Evolutionary conservation across 1,140 invertebrate species (phyloP), one percentile per base, ranked within the genome.

Genomic region (Cotesia glomerata): DNA sequence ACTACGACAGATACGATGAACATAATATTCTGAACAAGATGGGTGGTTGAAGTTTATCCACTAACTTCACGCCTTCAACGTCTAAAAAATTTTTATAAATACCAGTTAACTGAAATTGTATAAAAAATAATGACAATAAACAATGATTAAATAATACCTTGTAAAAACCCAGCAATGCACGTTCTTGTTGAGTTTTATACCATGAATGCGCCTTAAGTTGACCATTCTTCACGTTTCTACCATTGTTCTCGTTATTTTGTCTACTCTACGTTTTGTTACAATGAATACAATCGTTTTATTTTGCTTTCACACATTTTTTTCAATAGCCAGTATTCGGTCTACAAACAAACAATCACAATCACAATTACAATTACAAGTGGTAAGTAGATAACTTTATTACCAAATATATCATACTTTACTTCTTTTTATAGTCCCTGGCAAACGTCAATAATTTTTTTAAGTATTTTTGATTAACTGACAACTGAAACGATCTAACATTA

Each of bases 11-110:
- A 99, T 99, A 73, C 98, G 92, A 88, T 99, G 98, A 51, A 99
- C 97, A 87, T 99, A 99, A 89, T 99, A 98, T 89, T 99, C 98
- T 51, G 97, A 98, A 85, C 96, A 96, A 79, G 95, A 97, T 14
- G 98, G 98, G 89, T 99, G 99, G 88, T 99, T 98, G 90, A 95
- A 99, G 90, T 99, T 99, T 83, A 99, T 98, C n/a, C 52, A 99
- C 98, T 91, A 98, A 99, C 88, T 99, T 99, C 70, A 99, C 97
- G 89, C 99, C 98, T 88, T 98, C 96, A 83, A 99, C 98, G 93
- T 99, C 98, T 99, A 90, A 86, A 90, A 88, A n/a, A n/a, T n/a
- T n/a, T 74, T 45, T 51, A 68, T 58, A 67, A 62, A 11, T 4
- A 56, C n/a, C 32, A 69, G 65, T 64, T 72, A 74, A 36, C 51